Evolutionary conservation across 1,140 invertebrate species (phyloP).

Genomic region (Panagrolaimus sp.): DNA sequence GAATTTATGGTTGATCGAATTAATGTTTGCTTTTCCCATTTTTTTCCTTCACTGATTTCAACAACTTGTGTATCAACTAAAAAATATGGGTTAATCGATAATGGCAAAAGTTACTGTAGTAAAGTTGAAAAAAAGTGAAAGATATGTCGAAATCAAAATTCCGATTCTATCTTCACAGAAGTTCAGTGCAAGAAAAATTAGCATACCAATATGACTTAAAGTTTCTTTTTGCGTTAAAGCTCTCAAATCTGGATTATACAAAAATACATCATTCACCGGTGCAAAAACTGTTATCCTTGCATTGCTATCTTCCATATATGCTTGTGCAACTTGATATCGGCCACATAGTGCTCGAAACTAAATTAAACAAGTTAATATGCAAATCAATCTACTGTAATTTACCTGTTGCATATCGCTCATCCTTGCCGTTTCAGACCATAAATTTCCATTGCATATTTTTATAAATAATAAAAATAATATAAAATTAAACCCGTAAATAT

Average conservation of each 20-base stretch:
- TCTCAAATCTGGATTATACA: slow-evolving; percentile 57
- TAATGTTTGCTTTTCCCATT: slow-evolving; percentile 57
- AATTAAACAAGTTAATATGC: background rate
- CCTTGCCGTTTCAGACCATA: slow-evolving; percentile 55
- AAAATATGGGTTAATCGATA: background rate
- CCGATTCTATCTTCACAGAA: no score
- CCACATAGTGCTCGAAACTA: slow-evolving; percentile 54
- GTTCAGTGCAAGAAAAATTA: no score
- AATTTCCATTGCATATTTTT: slow-evolving; percentile 19
- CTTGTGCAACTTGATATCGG: slow-evolving; percentile 49
- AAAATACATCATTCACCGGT: slow-evolving; percentile 57
- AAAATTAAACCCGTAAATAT: background rate
- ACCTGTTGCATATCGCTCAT: slow-evolving; percentile 56
- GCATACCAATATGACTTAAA: slow-evolving; percentile 45
- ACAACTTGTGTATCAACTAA: slow-evolving; percentile 56
- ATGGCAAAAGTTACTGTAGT: no score
- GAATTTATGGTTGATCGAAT: slow-evolving; percentile 56
- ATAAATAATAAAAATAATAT: slow-evolving; percentile 13
- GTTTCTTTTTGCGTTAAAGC: slow-evolving; percentile 57
- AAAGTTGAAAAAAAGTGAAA: no score
- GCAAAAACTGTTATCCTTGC: slow-evolving; percentile 56
- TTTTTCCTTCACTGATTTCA: slow-evolving; percentile 44
- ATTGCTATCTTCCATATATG: slow-evolving; percentile 57
- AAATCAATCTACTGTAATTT: slow-evolving; percentile 11
- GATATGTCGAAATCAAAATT: no score